Evolutionary conservation across 2,797 vertebrate species (phyloP).

Genomic region (Iguana delicatissima): DNA sequence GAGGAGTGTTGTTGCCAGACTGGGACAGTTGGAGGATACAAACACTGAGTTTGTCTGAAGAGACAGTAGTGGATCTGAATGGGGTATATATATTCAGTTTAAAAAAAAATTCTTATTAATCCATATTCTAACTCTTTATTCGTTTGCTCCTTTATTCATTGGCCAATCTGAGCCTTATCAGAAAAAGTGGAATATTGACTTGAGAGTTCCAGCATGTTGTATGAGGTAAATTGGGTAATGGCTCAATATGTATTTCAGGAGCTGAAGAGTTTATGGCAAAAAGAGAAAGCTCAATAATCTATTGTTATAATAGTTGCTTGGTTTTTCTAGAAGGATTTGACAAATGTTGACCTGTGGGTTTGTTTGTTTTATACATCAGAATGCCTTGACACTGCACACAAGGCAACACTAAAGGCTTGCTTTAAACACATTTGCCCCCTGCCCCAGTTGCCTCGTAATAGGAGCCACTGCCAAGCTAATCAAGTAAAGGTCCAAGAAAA

Average conservation of each 20-base stretch:
- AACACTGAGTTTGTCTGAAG: no score
- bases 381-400: neutral
- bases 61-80: neutral
- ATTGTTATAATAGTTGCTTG: neutral
- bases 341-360: neutral
- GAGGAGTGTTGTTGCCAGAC: no score
- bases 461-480: neutral
- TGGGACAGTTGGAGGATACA: no score
- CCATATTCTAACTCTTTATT: neutral
- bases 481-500: neutral
- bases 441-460: neutral
- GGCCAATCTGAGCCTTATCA: neutral
- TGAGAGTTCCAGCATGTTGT: neutral
- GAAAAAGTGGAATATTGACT: neutral
- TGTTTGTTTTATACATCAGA: neutral
- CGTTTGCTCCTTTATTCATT: neutral
- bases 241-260: neutral
- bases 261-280: neutral
- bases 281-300: no score
- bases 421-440: neutral
- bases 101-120: neutral
- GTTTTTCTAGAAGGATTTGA: neutral
- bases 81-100: neutral
- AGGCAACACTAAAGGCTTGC: neutral
- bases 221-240: neutral